Evolutionary conservation across 2,113 vertebrate species (phyloP), one percentile per base, ranked within the genome.

Genomic region (Aegotheles bennettii): DNA sequence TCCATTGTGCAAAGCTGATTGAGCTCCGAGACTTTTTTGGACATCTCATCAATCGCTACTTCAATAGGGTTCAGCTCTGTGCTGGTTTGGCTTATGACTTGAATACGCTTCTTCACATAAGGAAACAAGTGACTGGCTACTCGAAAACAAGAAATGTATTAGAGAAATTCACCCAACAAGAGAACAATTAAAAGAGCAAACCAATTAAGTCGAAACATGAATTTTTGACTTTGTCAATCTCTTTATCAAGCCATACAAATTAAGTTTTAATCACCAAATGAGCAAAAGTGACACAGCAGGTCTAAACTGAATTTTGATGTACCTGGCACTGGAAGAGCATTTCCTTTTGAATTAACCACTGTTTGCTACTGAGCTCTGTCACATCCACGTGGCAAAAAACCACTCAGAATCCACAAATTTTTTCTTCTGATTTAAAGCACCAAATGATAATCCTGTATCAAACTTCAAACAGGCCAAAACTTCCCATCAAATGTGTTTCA

Each of bases 41-140:
- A 99, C 99, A 99, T 99, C 97, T 99, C 99, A 54, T 99, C 99
- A n/a, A 99, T 99, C 0, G 99, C 99, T n/a, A 99, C 99, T 93
- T 99, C 99, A 1, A 99, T 99, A 4, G 99, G 99, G 93, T 99
- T 99, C 98, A 99, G 98, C 84, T 99, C 99, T 6, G 98, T 99
- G 97, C 99, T 99, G 36, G 98, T 99, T 65, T 99, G 99, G 95
- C 99, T 99, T 67, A 99, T 93, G 89, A 99, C 99, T 94, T 99
- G 99, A 71, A 99, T 99, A 16, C 99, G 98, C 93, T 99, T 99
- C 98, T 99, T 99, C 87, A 99, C 98, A 1, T 99, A 99, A 4
- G 99, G 99, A 74, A 99, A 99, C 91, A 98, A 97, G 96, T 99
- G 99, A 71, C 98, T 99, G 5, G 99, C 99, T 99, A 47, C 81